phyloP scores from a whole-genome alignment of 2,113 vertebrate species.

The Pogona vitticeps region DNA sequence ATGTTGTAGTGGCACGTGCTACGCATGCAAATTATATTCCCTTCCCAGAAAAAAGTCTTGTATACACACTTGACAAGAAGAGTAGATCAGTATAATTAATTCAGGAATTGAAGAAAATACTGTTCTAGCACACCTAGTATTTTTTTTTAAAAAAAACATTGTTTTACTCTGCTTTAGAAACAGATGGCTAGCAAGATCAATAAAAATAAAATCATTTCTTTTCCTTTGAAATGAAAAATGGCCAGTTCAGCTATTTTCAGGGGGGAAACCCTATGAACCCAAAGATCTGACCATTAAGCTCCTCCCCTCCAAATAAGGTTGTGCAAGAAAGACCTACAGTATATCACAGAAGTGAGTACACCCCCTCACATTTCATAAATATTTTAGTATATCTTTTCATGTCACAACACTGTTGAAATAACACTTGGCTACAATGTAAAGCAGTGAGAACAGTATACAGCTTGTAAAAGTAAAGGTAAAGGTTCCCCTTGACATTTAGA shows the following conservation, averaged over 20 bases:
- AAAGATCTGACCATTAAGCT: not conserved
- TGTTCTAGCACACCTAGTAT: not conserved
- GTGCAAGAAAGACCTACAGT: not conserved
- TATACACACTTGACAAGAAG: not conserved
- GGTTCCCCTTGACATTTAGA: too few species aligned
- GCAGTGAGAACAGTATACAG: too few species aligned
- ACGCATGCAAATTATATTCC: too few species aligned
- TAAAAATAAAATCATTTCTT: not conserved
- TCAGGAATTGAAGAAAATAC: not conserved
- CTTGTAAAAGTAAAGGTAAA: too few species aligned
- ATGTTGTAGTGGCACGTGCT: too few species aligned
- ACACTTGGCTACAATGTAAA: too few species aligned
- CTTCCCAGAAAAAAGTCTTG: too few species aligned
- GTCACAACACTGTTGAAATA: too few species aligned
- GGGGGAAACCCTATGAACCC: not conserved
- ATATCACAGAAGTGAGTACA: too few species aligned
- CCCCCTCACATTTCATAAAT: too few species aligned
- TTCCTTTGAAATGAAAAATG: not conserved
- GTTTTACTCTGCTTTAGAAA: not conserved
- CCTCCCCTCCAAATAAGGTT: not conserved
- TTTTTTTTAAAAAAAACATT: not conserved
- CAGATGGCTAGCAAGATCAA: not conserved
- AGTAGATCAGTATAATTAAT: not conserved
- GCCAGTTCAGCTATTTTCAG: not conserved
- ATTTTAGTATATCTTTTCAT: too few species aligned